phyloP scores from a whole-genome alignment of 2,888 invertebrate genomes.

The Lypha dubia region DNA sequence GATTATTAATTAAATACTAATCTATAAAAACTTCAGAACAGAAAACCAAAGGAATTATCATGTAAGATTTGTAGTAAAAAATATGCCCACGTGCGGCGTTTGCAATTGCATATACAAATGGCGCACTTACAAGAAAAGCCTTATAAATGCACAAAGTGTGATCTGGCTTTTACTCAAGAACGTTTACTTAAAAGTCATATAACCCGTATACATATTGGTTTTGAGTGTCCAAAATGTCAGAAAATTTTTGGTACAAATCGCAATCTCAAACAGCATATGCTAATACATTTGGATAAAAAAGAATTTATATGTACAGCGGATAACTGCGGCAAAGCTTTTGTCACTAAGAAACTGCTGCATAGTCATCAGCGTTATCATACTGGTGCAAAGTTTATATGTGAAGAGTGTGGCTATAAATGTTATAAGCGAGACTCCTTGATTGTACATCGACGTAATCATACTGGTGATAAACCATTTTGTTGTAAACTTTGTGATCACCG shows the following conservation, averaged over 20 bases:
- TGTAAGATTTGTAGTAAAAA: constrained; percentile 57
- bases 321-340: constrained; percentile 78
- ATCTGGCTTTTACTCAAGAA: constrained; percentile 49
- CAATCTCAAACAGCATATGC: constrained; percentile 46
- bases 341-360: constrained; percentile 75
- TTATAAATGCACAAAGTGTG: constrained; percentile 57
- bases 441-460: constrained; percentile 79
- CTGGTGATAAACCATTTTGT: constrained; percentile 79
- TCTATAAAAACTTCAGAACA: constrained; percentile 14
- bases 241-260: constrained; percentile 51
- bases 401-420: constrained; percentile 72
- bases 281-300: constrained; percentile 52
- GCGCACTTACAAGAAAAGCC: constrained; percentile 54
- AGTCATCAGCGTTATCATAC: constrained; percentile 71
- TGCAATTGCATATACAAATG: constrained; percentile 50
- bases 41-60: constrained; percentile 55
- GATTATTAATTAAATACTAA: not conserved
- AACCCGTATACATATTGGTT: constrained; percentile 39
- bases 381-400: constrained; percentile 73
- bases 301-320: constrained; percentile 76
- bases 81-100: constrained; percentile 38
- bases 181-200: constrained; percentile 49
- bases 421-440: constrained; percentile 77
- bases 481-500: constrained; percentile 71
- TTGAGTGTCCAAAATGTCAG: constrained; percentile 50